These are phyloP conservation scores for Antedon mediterranea DNA, from an alignment of 53 echinoderm and acorn worm genomes.

Conservation along the genomic window DNA sequence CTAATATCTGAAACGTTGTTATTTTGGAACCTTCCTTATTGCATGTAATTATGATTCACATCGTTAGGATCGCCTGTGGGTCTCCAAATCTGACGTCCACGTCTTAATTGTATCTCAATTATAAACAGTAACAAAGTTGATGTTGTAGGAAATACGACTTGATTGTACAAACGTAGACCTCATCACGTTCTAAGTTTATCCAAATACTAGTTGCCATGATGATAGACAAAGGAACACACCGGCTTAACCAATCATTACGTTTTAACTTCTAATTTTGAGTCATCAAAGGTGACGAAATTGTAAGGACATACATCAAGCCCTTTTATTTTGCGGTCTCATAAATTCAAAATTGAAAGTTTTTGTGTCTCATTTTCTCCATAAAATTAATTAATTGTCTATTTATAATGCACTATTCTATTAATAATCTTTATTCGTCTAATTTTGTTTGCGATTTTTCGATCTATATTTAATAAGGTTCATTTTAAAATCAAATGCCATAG, in stretches of 20 bases:
- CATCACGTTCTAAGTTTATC: background rate
- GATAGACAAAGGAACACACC: background rate
- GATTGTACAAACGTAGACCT: background rate
- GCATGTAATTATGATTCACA: too few relatives aligned
- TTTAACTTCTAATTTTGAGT: background rate
- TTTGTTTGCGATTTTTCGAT: too few relatives aligned
- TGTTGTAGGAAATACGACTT: background rate
- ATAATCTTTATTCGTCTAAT: too few relatives aligned
- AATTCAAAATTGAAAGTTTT: too few relatives aligned
- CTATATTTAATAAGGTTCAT: too few relatives aligned
- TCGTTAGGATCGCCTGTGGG: too few relatives aligned
- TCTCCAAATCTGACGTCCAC: background rate
- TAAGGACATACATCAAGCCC: background rate
- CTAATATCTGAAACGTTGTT: background rate
- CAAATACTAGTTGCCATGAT: background rate
- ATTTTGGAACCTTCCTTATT: too few relatives aligned
- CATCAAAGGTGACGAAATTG: background rate
- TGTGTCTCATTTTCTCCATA: too few relatives aligned
- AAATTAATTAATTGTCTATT: too few relatives aligned
- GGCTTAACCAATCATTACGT: background rate
- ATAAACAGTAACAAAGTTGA: background rate
- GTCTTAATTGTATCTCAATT: background rate
- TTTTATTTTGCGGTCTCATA: too few relatives aligned
- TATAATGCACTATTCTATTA: too few relatives aligned
- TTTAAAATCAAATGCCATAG: too few relatives aligned